Evolutionary conservation across 2,888 invertebrate genomes (phyloP).

Genomic region (Anoncus sp.): DNA sequence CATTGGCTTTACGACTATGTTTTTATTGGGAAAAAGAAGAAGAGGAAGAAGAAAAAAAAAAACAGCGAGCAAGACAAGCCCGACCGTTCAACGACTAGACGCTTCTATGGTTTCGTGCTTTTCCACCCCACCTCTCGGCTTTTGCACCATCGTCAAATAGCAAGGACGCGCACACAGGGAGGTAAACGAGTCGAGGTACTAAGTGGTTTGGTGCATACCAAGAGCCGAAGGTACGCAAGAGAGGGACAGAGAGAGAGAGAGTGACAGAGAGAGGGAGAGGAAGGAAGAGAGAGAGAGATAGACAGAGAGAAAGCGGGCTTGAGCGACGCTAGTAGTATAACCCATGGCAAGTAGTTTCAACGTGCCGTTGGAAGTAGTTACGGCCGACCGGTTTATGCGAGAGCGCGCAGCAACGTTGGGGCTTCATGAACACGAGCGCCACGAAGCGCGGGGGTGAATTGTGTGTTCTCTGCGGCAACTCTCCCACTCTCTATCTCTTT

Average conservation of each 20-base stretch:
- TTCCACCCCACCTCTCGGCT: not conserved
- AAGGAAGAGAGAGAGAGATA: constrained; percentile 19
- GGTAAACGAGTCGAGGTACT: constrained; percentile 48
- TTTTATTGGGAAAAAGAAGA: constrained; percentile 27
- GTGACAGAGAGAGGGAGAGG: not conserved
- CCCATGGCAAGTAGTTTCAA: constrained; percentile 56
- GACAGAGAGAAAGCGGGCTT: constrained; percentile 12
- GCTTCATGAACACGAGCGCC: constrained; percentile 32
- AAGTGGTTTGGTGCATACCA: constrained; percentile 52
- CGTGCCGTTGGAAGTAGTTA: constrained; percentile 61
- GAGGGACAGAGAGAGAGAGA: not conserved
- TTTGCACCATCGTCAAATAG: constrained; percentile 16
- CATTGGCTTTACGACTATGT: constrained; percentile 22
- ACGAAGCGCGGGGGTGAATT: constrained; percentile 25
- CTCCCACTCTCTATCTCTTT: constrained; percentile 3
- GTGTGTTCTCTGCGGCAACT: constrained; percentile 40
- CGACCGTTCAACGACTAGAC: constrained; percentile 12
- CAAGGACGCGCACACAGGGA: constrained; percentile 4
- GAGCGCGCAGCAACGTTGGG: constrained; percentile 39
- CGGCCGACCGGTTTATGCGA: constrained; percentile 64
- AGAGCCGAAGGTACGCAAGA: constrained; percentile 15
- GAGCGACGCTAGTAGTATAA: constrained; percentile 39
- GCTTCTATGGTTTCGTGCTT: constrained; percentile 25
- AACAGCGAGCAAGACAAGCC: not conserved
- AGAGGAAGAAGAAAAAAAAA: not conserved